Conservation (phyloP, 2,888 invertebrate species). For the Synergus gifuensis region DNA sequence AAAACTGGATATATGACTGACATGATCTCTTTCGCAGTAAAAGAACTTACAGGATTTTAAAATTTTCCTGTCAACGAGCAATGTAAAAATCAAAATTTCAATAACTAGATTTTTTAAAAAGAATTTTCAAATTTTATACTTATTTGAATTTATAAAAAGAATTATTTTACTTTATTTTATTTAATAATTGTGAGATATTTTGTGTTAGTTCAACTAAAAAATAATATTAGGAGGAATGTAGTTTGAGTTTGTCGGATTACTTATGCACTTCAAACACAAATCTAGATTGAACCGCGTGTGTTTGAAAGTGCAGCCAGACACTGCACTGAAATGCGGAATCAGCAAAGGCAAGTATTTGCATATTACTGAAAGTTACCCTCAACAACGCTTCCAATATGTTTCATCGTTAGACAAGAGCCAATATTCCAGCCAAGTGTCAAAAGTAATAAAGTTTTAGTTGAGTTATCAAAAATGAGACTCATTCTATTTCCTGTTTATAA, state of each 20-base stretch:
- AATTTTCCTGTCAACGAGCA: not conserved
- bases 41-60: constrained; percentile 36
- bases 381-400: constrained; percentile 23
- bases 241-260: constrained; percentile 36
- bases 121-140: not conserved
- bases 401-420: constrained; percentile 20
- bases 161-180: not conserved
- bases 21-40: constrained; percentile 51
- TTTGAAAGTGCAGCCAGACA: constrained; percentile 38
- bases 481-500: not conserved
- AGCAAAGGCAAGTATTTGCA: constrained; percentile 42
- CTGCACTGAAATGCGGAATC: constrained; percentile 38
- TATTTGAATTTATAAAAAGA: not conserved
- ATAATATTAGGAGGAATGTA: constrained; percentile 7
- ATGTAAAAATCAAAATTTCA: not conserved
- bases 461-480: not conserved
- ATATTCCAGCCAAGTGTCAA: constrained; percentile 28
- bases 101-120: not conserved
- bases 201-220: constrained; percentile 1
- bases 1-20: constrained; percentile 65
- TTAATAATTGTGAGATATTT: not conserved
- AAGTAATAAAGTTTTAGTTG: not conserved
- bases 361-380: constrained; percentile 39
- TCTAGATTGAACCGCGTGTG: constrained; percentile 38
- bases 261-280: constrained; percentile 39